Conservation (phyloP, 2,888 invertebrate genomes). For the Spodoptera picta region DNA sequence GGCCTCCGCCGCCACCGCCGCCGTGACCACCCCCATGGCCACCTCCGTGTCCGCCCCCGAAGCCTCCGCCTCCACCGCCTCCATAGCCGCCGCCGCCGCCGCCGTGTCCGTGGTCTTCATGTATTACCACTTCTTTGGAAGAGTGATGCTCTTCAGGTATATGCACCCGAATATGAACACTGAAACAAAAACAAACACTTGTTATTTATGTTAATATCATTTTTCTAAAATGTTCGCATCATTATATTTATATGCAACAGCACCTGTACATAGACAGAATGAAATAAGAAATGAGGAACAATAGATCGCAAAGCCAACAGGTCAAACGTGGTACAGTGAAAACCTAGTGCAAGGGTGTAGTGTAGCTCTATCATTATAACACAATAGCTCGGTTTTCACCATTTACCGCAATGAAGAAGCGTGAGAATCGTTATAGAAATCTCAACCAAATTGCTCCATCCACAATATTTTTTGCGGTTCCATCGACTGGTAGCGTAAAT, state of each 20-base stretch:
- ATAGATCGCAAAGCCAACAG: conserved; percentile 74
- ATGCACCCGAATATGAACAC: conserved; percentile 88
- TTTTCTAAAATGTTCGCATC: conserved; percentile 35
- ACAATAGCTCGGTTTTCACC: conserved; percentile 84
- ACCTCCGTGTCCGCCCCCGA: conserved; percentile 60
- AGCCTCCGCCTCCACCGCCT: conserved; percentile 41
- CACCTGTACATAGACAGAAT: conserved; percentile 32
- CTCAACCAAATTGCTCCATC: conserved; percentile 77
- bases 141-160: conserved; percentile 85
- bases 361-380: conserved; percentile 66
- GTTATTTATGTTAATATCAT: conserved; percentile 12
- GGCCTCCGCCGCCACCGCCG: conserved; percentile 62
- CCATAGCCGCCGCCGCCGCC: conserved; percentile 36
- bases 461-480: conserved; percentile 76
- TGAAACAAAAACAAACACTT: conserved; percentile 70
- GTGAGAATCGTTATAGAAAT: conserved; percentile 85
- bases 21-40: conserved; percentile 63
- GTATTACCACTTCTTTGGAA: conserved; percentile 82
- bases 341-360: conserved; percentile 67
- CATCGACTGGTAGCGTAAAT: conserved; percentile 57
- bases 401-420: conserved; percentile 81
- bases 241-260: conserved; percentile 39
- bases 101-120: conserved; percentile 71
- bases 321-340: conserved; percentile 73
- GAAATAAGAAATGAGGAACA: conserved; percentile 52